Evolutionary conservation across 2,888 invertebrate species (phyloP).

Genomic region (Spodoptera picta): DNA sequence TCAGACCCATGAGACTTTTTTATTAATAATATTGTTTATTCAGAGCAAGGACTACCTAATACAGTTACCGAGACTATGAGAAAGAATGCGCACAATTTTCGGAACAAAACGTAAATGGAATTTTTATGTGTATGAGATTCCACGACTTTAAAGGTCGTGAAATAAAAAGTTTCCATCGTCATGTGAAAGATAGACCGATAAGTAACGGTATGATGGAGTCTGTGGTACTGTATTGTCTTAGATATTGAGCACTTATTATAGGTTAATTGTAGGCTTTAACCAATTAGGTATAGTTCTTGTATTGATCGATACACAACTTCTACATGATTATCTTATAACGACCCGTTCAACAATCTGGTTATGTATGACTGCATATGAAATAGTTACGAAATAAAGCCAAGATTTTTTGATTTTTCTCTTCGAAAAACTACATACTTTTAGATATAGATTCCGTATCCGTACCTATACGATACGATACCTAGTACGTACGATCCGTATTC

Average conservation of each 20-base stretch:
- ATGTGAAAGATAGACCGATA: conserved; percentile 42
- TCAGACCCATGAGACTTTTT: conserved; percentile 49
- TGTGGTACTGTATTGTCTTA: conserved; percentile 10
- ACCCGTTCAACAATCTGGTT: not conserved
- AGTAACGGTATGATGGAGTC: conserved; percentile 20
- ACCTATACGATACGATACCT: no score
- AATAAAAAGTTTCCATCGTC: conserved; percentile 38
- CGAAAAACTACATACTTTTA: no score
- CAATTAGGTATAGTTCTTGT: conserved; percentile 12
- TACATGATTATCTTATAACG: not conserved
- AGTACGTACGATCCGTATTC: no score
- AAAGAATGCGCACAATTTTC: conserved; percentile 50
- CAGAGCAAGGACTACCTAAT: conserved; percentile 55
- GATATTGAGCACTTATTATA: conserved; percentile 24
- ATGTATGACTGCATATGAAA: conserved; percentile 1
- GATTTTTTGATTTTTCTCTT: not conserved
- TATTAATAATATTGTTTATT: conserved; percentile 38
- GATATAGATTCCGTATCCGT: no score
- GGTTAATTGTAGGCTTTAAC: conserved; percentile 12
- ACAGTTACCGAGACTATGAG: conserved; percentile 47
- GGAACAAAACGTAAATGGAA: conserved; percentile 48
- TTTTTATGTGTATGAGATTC: conserved; percentile 47
- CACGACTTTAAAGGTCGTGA: conserved; percentile 44
- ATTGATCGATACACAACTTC: conserved; percentile 5
- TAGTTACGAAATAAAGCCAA: not conserved